phyloP scores from a whole-genome alignment of 2,888 invertebrate genomes.

The Patella depressa region DNA sequence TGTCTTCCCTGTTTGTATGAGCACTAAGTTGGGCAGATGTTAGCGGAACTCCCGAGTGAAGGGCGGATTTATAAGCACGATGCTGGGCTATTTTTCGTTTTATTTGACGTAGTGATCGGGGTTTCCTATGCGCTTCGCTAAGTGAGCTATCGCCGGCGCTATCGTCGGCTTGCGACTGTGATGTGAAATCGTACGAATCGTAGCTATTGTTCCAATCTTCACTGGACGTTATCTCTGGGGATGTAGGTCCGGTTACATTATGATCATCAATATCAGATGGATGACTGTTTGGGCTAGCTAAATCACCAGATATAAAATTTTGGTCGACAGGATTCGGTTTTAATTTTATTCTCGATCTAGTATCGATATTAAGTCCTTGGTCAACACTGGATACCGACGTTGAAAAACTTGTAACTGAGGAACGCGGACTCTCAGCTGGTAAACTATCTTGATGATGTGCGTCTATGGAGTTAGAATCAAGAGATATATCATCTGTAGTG shows the following conservation, averaged over 20 bases:
- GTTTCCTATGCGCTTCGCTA: conserved; percentile 18
- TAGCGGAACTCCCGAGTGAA: conserved; percentile 10
- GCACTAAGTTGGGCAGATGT: conserved; percentile 30
- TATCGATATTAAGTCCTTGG: neutral
- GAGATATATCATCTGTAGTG: conserved; percentile 28
- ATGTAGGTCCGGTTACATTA: neutral
- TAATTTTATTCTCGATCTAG: neutral
- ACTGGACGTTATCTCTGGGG: neutral
- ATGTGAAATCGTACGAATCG: conserved; percentile 6
- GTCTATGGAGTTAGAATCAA: conserved; percentile 25
- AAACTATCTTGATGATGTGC: conserved; percentile 30
- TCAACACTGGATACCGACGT: conserved; percentile 25
- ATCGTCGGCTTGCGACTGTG: conserved; percentile 10
- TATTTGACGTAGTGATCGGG: conserved; percentile 36
- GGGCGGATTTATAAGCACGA: neutral
- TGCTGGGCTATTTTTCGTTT: conserved; percentile 22
- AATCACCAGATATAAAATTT: neutral
- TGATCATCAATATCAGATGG: conserved; percentile 5
- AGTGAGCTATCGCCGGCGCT: neutral
- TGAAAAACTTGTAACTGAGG: conserved; percentile 2
- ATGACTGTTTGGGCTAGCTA: neutral
- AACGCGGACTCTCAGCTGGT: conserved; percentile 6
- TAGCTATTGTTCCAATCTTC: conserved; percentile 5
- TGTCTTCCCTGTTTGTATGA: conserved; percentile 45
- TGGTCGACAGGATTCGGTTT: neutral